phyloP scores from a whole-genome alignment of 2,797 vertebrate genomes.

The Anguilla marmorata region DNA sequence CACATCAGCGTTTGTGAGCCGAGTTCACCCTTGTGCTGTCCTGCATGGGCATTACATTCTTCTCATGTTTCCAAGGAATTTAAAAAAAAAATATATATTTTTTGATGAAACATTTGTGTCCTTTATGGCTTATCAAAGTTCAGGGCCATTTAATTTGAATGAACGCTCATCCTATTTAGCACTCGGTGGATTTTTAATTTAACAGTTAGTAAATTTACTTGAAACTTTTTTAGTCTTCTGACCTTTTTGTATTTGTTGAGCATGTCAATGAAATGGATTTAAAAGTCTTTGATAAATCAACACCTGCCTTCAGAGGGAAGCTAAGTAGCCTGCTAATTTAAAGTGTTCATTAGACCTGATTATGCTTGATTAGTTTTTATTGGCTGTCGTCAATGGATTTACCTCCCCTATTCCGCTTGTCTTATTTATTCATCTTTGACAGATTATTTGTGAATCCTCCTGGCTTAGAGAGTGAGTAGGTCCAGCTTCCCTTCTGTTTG shows the following conservation, averaged over 20 bases:
- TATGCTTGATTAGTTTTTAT: background rate
- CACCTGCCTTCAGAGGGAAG: background rate
- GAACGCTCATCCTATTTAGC: slow-evolving; percentile 45
- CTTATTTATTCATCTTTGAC: slow-evolving; percentile 7
- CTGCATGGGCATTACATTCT: background rate
- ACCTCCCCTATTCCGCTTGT: background rate
- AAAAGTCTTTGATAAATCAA: background rate
- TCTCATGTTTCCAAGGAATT: background rate
- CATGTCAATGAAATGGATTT: background rate
- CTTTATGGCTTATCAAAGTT: slow-evolving; percentile 47
- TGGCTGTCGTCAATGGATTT: background rate
- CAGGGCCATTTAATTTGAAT: slow-evolving; percentile 39
- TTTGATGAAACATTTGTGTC: slow-evolving; percentile 20
- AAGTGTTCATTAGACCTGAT: background rate
- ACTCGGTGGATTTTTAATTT: slow-evolving; percentile 38
- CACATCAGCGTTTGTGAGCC: background rate
- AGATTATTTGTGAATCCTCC: background rate
- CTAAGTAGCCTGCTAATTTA: background rate
- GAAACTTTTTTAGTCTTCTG: background rate
- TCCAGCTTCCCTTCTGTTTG: background rate
- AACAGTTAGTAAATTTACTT: slow-evolving; percentile 41
- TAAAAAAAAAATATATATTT: background rate
- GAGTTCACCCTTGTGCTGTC: background rate
- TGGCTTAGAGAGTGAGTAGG: background rate
- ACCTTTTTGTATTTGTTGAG: background rate